Base-by-base conservation (phyloP, 2,797 vertebrate species). In the Poecilia wingei region DNA sequence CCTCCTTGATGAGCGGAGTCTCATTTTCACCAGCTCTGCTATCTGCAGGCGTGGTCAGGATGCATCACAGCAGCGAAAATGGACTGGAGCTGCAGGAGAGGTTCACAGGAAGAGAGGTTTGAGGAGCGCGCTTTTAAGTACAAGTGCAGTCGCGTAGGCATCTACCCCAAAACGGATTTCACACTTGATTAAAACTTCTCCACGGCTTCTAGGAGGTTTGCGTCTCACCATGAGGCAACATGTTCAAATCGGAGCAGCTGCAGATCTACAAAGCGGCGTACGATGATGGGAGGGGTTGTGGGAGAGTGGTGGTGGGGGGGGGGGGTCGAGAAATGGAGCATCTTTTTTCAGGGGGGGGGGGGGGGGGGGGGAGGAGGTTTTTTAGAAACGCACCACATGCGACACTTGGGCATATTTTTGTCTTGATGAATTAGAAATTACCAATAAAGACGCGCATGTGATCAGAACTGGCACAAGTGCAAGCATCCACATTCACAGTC, bases 111-210 rank as follows among this genome's bases (percentile, higher is more conserved):
- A 82, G 89, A 90, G 87, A 88, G 83, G 86, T 83, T 87, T 86
- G 87, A 88, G 82, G 85, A 90, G 85, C 81, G 77, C n/a, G 79
- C 89, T 88, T 87, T 90, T 66, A 47, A 90, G 88, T 81, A 84
- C 83, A 85, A 88, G 86, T 88, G 84, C 91, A 88, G 90, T 84
- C 43, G 75, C 89, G 89, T 81, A 89, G 93, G 92, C 92, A 90
- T 90, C 92, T 89, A 86, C 91, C 92, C 93, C 91, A 92, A 94
- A 61, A 93, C 88, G 93, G 94, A 95, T 95, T 95, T 94, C 92
- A 94, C 94, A 94, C 94, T 93, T 94, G 93, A 95, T 95, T 94
- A 94, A 94, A 93, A 92, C 90, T 91, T 91, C 92, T 93, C 89
- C 90, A 91, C 89, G 93, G 91, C 91, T 93, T 94, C 86, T 85